These are phyloP conservation scores for Merops nubicus DNA, from an alignment of 2,113 vertebrate species.

Conservation along the genomic window DNA sequence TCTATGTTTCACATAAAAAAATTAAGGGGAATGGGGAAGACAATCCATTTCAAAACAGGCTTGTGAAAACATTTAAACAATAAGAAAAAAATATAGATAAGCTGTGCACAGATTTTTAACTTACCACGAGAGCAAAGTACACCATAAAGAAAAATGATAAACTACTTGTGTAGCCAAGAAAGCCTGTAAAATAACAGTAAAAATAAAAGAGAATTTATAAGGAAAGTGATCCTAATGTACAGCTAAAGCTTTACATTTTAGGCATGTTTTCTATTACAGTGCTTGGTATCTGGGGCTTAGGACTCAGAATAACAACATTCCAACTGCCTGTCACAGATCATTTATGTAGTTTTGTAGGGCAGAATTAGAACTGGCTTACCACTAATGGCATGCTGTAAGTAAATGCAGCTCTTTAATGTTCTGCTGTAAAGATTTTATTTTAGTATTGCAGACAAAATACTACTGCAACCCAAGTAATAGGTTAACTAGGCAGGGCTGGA, in stretches of 20 bases:
- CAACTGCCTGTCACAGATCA: constrained; percentile 83
- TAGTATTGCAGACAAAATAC: constrained; percentile 82
- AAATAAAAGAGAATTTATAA: constrained; percentile 84
- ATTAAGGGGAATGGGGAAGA: constrained; percentile 21
- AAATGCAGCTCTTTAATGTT: constrained; percentile 83
- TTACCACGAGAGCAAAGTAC: constrained; percentile 93
- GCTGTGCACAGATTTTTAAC: constrained; percentile 74
- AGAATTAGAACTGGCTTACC: constrained; percentile 83
- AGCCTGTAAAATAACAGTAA: constrained; percentile 86
- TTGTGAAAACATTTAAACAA: constrained; percentile 65
- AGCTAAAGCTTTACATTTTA: constrained; percentile 77
- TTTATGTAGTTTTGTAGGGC: constrained; percentile 80
- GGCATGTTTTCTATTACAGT: constrained; percentile 81
- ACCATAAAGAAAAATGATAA: constrained; percentile 93
- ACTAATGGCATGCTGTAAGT: constrained; percentile 80
- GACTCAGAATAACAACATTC: constrained; percentile 82
- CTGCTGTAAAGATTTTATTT: constrained; percentile 84
- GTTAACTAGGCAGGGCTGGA: constrained; percentile 78
- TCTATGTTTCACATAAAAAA: constrained; percentile 1
- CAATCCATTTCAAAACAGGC: constrained; percentile 41
- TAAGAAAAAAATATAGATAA: constrained; percentile 56
- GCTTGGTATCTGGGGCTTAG: constrained; percentile 79
- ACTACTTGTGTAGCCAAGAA: constrained; percentile 96
- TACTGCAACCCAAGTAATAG: constrained; percentile 79
- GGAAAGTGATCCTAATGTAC: constrained; percentile 78